These are phyloP conservation scores for Eurytoma californica DNA, from an alignment of 2,888 invertebrate genomes.

Conservation along the genomic window DNA sequence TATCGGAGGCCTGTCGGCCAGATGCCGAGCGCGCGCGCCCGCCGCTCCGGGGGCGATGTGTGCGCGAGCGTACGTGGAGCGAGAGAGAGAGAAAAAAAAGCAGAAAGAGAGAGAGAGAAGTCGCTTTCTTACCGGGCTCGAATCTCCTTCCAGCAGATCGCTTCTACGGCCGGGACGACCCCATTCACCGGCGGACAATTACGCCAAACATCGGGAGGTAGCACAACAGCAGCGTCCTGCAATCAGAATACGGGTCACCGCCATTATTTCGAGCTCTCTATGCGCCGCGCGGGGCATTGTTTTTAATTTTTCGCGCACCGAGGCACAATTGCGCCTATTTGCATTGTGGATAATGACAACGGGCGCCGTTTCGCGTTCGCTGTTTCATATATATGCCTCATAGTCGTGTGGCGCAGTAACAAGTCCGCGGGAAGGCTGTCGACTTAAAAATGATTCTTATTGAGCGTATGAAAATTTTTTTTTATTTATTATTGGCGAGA, in stretches of 20 bases:
- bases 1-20: constrained; percentile 60
- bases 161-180: constrained; percentile 71
- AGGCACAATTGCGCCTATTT: too few species aligned
- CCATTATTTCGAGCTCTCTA: background rate
- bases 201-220: constrained; percentile 69
- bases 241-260: constrained; percentile 39
- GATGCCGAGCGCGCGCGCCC: constrained; percentile 55
- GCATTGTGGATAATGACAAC: too few species aligned
- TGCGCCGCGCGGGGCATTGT: background rate
- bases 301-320: background rate
- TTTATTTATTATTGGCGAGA: too few species aligned
- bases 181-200: constrained; percentile 71
- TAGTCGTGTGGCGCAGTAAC: too few species aligned
- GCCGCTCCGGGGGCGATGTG: background rate
- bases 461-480: background rate
- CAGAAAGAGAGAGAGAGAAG: constrained; percentile 7
- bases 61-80: background rate
- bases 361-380: too few species aligned
- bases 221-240: constrained; percentile 63
- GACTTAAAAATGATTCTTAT: background rate
- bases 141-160: constrained; percentile 71
- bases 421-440: too few species aligned
- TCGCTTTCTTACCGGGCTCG: constrained; percentile 69
- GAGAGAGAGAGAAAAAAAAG: background rate
- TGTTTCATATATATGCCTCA: too few species aligned